Evolutionary conservation across 1,140 invertebrate species (phyloP), one percentile per base, ranked within the genome.

Genomic region (Bombus superbus): DNA sequence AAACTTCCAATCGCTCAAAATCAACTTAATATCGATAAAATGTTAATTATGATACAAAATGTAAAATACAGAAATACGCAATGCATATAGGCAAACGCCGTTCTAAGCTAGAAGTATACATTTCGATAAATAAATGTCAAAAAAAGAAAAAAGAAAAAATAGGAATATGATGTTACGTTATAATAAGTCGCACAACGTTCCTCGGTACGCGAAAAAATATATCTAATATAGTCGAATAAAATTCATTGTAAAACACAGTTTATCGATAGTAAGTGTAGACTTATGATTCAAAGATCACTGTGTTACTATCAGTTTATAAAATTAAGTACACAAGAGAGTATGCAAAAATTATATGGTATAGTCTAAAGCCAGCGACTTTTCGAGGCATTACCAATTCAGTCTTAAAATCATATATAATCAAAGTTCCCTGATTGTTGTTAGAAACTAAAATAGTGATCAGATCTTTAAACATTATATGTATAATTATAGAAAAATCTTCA

Each of bases 351-450:
- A 84, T 75, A 77, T 81, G 42, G 59, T 92, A 89, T 85, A 84
- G 88, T 92, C 87, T 91, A 88, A 76, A 90, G 81, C 73, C 86
- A 91, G 78, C 89, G 85, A 92, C 86, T 90, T 66, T 85, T 88
- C 83, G 73, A 81, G 86, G 87, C 86, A 69, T 77, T 85, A 88
- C 78, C 69, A 82, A 90, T 91, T 92, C 91, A 93, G 89, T 93
- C 91, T 92, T 92, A 88, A 89, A 91, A 89, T 64, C 86, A 92
- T 89, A 80, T 77, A 88, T 87, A 83, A 59, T 86, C 53, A 71
- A 76, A 86, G 44, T 87, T 75, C 86, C 59, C 78, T 74, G 68
- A 73, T 86, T 85, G 71, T 75, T 79, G 35, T 53, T 85, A 57
- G 71, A 86, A 87, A 89, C 83, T 79, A 89, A 91, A 86, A 83